Conservation (phyloP, 1,140 invertebrate species). For the Drosophila serrata region DNA sequence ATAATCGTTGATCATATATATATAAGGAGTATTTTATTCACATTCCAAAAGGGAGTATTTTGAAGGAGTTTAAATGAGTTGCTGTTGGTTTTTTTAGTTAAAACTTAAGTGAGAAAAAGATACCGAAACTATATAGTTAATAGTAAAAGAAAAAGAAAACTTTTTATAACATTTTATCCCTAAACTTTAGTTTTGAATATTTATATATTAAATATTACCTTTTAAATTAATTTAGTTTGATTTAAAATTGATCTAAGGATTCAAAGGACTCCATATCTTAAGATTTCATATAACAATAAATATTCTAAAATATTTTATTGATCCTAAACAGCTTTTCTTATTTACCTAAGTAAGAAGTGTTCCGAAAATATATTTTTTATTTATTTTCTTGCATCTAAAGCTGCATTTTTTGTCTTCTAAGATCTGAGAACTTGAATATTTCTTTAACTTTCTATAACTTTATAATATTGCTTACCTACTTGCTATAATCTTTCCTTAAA, state of each 20-base stretch:
- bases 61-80: background rate
- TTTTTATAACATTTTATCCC: too few species aligned
- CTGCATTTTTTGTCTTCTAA: background rate
- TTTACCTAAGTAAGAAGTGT: background rate
- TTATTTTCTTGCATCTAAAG: background rate
- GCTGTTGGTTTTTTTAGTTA: background rate
- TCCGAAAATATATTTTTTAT: background rate
- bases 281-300: background rate
- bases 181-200: too few species aligned
- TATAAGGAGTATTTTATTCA: background rate
- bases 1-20: slow-evolving; percentile 5
- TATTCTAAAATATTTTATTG: background rate
- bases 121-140: background rate
- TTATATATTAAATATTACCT: too few species aligned
- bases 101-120: background rate
- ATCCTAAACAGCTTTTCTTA: background rate
- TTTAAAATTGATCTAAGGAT: background rate
- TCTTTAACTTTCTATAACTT: background rate
- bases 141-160: too few species aligned
- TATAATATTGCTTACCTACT: background rate
- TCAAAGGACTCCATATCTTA: too few species aligned
- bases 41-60: slow-evolving; percentile 8
- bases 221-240: too few species aligned
- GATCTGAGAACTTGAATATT: background rate
- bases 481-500: background rate